Evolutionary conservation across 2,888 invertebrate genomes (phyloP), one percentile per base, ranked within the genome.

Genomic region (Sarcophaga subvicina): DNA sequence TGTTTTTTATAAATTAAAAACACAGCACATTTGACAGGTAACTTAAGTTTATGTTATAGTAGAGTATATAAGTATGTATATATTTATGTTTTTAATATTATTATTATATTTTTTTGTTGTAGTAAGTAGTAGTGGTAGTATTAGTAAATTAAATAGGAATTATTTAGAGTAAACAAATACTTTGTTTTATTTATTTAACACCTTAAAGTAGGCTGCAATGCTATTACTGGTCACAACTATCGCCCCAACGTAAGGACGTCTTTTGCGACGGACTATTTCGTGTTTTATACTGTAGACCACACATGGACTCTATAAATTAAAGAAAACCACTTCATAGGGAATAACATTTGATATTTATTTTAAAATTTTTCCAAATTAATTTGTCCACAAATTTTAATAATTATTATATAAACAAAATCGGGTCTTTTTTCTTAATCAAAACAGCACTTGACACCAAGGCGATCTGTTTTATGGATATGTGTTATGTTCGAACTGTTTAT

Each of bases 261-360:
- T 98, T 98, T 95, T 98, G 98, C 95, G 98, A 98, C 95, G 98
- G 98, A 95, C 97, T 98, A 95, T 98, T 98, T 95, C 98, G 97
- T 94, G 98, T 98, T 95, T 96, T 98, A 96, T 98, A 98, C 95
- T 96, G 97, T 96, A 97, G 96, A 95, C 97, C 97, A 95, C 97
- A 97, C 98, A 98, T 98, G 97, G 96, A 96, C 96, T 90, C 90
- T 90, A 89, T 80, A 89, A 90, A 82, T 90, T 84, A 27, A 60
- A 0, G n/a, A 49, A 72, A 80, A 67, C 37, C 64, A 27, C 84
- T 81, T 79, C 87, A 87, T 87, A 84, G 64, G 67, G 66, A 79
- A 59, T 72, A 71, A 75, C 70, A 84, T 79, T 81, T 81, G 62
- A 59, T 69, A 25, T 17, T 63, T 45, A n/a, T 72, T 3, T 6